A percentile compares a stretch with the other conserved stretches of the same genome.
Evolutionary conservation across 1,140 invertebrate species (phyloP).

Genomic region (Drosophila bipectinata): DNA sequence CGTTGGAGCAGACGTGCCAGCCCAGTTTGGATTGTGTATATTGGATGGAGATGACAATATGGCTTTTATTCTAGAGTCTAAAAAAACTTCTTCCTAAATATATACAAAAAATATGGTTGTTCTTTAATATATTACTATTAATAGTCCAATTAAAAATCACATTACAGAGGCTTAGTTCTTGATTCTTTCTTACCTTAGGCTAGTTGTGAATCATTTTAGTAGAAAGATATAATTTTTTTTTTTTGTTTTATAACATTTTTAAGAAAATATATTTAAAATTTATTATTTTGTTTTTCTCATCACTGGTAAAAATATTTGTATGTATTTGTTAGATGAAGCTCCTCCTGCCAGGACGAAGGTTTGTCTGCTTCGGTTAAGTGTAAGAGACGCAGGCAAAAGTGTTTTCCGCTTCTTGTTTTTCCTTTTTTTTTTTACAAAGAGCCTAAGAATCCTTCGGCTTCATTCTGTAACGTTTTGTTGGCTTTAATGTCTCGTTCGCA

Average conservation of each 20-base stretch:
- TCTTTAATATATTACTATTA: too few relatives aligned
- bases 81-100: too few relatives aligned
- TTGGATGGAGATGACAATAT: constrained; percentile 18
- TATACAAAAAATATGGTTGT: too few relatives aligned
- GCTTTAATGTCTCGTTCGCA: constrained; percentile 80
- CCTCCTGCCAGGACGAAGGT: constrained; percentile 34
- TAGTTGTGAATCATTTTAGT: too few relatives aligned
- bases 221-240: too few relatives aligned
- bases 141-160: too few relatives aligned
- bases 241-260: neutral
- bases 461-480: constrained; percentile 42
- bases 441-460: constrained; percentile 37
- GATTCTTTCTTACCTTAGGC: too few relatives aligned
- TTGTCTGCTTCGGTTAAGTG: constrained; percentile 37
- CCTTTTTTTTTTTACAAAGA: constrained; percentile 8
- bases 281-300: neutral
- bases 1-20: constrained; percentile 63
- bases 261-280: neutral
- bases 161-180: too few relatives aligned
- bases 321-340: constrained; percentile 12
- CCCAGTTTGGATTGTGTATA: constrained; percentile 2
- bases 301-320: constrained; percentile 4
- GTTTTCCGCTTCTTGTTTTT: constrained; percentile 12
- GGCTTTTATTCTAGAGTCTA: neutral
- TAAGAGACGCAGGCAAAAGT: constrained; percentile 34